Percentiles rank a stretch among this genome's conserved stretches.
Conservation (phyloP, 2,797 vertebrate genomes). For the Astyanax mexicanus region DNA sequence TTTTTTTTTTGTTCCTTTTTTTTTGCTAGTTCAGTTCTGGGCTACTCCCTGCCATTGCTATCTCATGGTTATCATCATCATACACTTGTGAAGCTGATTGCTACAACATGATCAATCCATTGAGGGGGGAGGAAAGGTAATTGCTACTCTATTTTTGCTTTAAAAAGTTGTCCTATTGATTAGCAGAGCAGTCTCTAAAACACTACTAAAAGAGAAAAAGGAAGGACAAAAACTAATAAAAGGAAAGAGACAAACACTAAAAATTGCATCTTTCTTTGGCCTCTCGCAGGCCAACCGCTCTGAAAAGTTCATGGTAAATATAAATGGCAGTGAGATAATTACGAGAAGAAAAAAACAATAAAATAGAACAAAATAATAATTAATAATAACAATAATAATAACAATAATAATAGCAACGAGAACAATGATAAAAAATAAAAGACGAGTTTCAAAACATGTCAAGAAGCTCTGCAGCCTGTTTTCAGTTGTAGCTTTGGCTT, state of each 20-base stretch:
- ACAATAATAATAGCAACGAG: conserved; percentile 76
- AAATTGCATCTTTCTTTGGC: conserved; percentile 73
- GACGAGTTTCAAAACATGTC: conserved; percentile 60
- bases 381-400: conserved; percentile 75
- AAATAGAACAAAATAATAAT: conserved; percentile 82
- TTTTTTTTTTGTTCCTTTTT: conserved; percentile 69
- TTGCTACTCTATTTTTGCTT: conserved; percentile 71
- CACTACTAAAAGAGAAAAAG: conserved; percentile 56
- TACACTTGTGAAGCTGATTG: conserved; percentile 87
- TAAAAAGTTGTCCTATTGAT: conserved; percentile 62
- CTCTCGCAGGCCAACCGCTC: conserved; percentile 63
- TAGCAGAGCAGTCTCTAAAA: conserved; percentile 85
- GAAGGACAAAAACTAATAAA: conserved; percentile 68
- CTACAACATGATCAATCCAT: conserved; percentile 85
- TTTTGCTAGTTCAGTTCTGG: conserved; percentile 90
- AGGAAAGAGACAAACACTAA: conserved; percentile 66
- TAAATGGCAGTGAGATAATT: conserved; percentile 67
- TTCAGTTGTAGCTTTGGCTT: conserved; percentile 99
- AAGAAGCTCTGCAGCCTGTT: conserved; percentile 73
- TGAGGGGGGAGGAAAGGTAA: conserved; percentile 67
- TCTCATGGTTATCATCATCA: conserved; percentile 67
- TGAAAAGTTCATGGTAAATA: conserved; percentile 69
- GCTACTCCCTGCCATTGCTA: conserved; percentile 90
- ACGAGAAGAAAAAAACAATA: conserved; percentile 83
- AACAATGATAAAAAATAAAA: conserved; percentile 50